Evolutionary conservation across 1,140 invertebrate genomes (phyloP).

Genomic region (Ctenoplectra terminalis): DNA sequence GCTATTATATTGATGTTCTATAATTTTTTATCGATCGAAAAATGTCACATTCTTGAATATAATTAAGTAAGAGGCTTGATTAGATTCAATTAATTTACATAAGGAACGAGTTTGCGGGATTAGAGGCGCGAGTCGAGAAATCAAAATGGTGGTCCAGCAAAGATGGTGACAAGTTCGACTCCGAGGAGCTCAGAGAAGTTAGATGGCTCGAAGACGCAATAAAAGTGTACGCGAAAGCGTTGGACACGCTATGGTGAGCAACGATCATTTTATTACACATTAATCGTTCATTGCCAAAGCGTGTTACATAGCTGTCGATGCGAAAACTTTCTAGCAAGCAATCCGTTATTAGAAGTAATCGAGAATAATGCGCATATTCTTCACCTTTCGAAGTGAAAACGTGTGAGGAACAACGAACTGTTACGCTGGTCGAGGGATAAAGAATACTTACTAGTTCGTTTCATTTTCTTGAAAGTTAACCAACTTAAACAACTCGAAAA

Average conservation of each 20-base stretch:
- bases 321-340: neutral
- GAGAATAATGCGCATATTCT: too few species aligned
- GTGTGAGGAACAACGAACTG: too few species aligned
- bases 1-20: too few species aligned
- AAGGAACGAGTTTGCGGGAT: slow-evolving; percentile 72
- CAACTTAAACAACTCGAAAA: too few species aligned
- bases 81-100: neutral
- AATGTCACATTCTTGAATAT: too few species aligned
- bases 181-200: slow-evolving; percentile 74
- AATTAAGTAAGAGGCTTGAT: too few species aligned
- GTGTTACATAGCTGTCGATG: neutral
- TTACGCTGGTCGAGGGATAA: too few species aligned
- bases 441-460: too few species aligned
- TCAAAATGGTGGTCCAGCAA: slow-evolving; percentile 74
- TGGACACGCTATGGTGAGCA: slow-evolving; percentile 74
- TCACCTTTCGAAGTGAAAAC: too few species aligned
- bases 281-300: neutral
- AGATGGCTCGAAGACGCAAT: slow-evolving; percentile 77
- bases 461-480: too few species aligned
- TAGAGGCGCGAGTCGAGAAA: slow-evolving; percentile 70
- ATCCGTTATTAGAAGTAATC: too few species aligned
- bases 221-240: slow-evolving; percentile 70
- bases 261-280: neutral
- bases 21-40: too few species aligned
- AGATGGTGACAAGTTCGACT: slow-evolving; percentile 65